phyloP scores from a whole-genome alignment of 1,140 invertebrate species.

The Drosophila pandora region DNA sequence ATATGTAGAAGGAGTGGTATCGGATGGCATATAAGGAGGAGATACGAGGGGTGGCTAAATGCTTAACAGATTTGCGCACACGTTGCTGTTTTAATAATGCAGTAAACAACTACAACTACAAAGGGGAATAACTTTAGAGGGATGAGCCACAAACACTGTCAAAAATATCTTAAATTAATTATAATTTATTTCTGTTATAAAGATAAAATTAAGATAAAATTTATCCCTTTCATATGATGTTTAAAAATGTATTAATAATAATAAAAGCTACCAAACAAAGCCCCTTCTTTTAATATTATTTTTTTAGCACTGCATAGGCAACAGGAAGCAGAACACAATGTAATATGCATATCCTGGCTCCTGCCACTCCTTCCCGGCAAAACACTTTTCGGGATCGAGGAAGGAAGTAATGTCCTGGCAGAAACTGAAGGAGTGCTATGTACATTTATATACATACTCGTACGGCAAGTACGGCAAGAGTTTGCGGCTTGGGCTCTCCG shows the following conservation, averaged over 20 bases:
- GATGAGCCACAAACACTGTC: background rate
- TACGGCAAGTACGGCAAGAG: background rate
- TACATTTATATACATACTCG: slow-evolving; percentile 6
- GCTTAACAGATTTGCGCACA: slow-evolving; percentile 67
- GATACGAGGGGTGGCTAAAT: slow-evolving; percentile 37
- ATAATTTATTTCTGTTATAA: background rate
- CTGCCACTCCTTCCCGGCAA: slow-evolving; percentile 35
- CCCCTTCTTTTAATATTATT: background rate
- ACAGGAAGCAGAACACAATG: slow-evolving; percentile 61
- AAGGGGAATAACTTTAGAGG: background rate
- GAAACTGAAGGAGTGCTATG: slow-evolving; percentile 1
- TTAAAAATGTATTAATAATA: background rate
- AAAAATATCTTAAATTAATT: background rate
- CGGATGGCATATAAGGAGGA: background rate
- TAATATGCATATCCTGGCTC: slow-evolving; percentile 74
- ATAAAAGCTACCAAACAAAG: background rate
- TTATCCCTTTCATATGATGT: too few relatives aligned
- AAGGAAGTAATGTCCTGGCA: slow-evolving; percentile 71
- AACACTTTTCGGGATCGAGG: slow-evolving; percentile 65
- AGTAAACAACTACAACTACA: slow-evolving; percentile 52
- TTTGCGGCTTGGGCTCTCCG: slow-evolving; percentile 26
- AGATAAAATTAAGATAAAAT: too few relatives aligned
- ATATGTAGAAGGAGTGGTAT: slow-evolving; percentile 6
- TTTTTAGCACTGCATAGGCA: slow-evolving; percentile 7
- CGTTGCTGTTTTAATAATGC: slow-evolving; percentile 79